Evolutionary conservation across 2,888 invertebrate species (phyloP).

Genomic region (Rhopalosiphum nymphaeae): DNA sequence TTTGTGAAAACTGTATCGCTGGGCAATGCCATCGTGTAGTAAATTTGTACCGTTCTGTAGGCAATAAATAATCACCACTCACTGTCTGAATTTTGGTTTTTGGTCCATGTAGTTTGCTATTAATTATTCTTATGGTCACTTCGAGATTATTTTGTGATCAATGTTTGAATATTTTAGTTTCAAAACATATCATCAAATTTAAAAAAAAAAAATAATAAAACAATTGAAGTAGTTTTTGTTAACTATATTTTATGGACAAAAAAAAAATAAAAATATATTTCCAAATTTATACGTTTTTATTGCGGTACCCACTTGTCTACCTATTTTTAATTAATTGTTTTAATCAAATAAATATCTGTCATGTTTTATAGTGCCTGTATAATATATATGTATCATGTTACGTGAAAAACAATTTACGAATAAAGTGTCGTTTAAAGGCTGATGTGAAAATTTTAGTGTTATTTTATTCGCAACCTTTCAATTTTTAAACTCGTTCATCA

Average conservation of each 20-base stretch:
- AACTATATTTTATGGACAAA: not conserved
- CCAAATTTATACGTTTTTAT: too few relatives aligned
- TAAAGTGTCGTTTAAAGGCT: not conserved
- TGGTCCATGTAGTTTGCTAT: not conserved
- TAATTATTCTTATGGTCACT: not conserved
- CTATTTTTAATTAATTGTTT: not conserved
- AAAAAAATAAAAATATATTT: too few relatives aligned
- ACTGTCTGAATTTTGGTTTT: slow-evolving; percentile 22
- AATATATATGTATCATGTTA: not conserved
- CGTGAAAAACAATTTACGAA: not conserved
- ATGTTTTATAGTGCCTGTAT: not conserved
- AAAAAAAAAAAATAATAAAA: not conserved
- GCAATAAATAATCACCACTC: not conserved
- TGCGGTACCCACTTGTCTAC: not conserved
- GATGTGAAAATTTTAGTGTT: not conserved
- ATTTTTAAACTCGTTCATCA: not conserved
- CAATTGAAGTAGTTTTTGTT: not conserved
- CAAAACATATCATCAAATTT: not conserved
- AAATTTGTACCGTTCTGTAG: not conserved
- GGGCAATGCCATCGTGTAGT: not conserved
- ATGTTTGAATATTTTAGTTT: not conserved
- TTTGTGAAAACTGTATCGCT: not conserved
- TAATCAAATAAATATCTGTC: not conserved
- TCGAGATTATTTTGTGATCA: not conserved
- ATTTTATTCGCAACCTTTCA: not conserved